phyloP scores from a whole-genome alignment of 2,113 vertebrate species.

The Saguinus imperator region DNA sequence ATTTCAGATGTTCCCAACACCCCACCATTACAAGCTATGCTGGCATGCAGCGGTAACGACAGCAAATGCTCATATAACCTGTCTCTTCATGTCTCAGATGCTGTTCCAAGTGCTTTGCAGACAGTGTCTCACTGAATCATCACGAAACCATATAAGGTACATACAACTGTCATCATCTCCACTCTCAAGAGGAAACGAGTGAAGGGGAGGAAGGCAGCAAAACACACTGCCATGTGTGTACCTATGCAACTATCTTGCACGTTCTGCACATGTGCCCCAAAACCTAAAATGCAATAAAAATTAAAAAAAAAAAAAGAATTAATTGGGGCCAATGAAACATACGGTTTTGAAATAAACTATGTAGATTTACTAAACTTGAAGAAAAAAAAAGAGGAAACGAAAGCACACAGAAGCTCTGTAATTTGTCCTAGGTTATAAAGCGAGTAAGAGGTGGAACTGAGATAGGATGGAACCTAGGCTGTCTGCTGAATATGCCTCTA shows the following conservation, averaged over 20 bases:
- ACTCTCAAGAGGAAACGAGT: background rate
- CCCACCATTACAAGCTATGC: background rate
- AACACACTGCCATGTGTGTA: no score
- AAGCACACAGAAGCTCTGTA: background rate
- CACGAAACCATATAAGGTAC: background rate
- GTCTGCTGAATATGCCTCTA: background rate
- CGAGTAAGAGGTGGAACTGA: background rate
- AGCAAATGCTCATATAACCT: background rate
- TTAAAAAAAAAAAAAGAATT: no score
- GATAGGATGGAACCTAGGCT: background rate
- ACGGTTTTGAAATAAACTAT: no score
- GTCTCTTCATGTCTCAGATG: background rate
- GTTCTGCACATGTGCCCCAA: no score
- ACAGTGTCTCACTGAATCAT: background rate
- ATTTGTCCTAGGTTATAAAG: background rate
- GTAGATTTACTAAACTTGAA: no score
- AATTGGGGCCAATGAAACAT: no score
- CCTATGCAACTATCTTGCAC: no score
- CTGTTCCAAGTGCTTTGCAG: background rate
- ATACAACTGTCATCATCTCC: background rate
- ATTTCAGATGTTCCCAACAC: background rate
- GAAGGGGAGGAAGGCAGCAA: no score
- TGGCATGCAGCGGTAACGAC: accelerated
- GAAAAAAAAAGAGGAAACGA: background rate
- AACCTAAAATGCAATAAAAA: no score